Base-by-base conservation (phyloP, 2,113 vertebrate genomes). In the Cephalopholis sonnerati region DNA sequence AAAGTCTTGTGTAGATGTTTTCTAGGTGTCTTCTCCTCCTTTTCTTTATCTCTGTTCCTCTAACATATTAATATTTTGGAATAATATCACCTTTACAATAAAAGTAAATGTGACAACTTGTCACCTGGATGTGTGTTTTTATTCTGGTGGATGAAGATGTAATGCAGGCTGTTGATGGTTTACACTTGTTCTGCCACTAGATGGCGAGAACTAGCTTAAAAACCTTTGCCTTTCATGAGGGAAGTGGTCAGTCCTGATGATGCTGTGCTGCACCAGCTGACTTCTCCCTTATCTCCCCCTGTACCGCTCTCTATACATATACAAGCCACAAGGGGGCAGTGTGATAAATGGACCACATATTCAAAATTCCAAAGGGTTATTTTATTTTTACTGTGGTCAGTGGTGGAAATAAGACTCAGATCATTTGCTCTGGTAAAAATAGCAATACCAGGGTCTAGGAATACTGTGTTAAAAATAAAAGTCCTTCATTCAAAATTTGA, bases 71-170 rank as follows among this genome's bases (percentile, higher is more conserved):
- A 95, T 96, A 94, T 94, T 97, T 98, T 97, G 96, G 94, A 95
- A 97, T 97, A 97, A 96, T 96, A 96, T 96, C 95, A 96, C 95
- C 95, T 97, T 97, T 98, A 97, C 96, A 97, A 97, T 96, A 95
- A 96, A 96, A 95, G 91, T 94, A 91, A 95, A 94, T 74, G 93
- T 95, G 93, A 94, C 82, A 94, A 91, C 77, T 84, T 90, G 87
- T 88, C 84, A 91, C 67, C 77, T 70, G 83, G 24, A 77, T 87
- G 58, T 78, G 85, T 85, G 36, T 65, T 84, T 87, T 92, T 79
- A n/a, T 83, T 88, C 20, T 8, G 4, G 50, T 18, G 13, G 29
- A 16, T 27, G 22, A 50, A n/a, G 10, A 11, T 44, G 3, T 27
- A 20, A 36, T 24, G 13, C 20, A 7, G 13, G 7, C 15, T 27